Percentiles rank a stretch among this genome's conserved stretches.
Conservation (phyloP, 2,797 vertebrate species). For the Morus bassanus region DNA sequence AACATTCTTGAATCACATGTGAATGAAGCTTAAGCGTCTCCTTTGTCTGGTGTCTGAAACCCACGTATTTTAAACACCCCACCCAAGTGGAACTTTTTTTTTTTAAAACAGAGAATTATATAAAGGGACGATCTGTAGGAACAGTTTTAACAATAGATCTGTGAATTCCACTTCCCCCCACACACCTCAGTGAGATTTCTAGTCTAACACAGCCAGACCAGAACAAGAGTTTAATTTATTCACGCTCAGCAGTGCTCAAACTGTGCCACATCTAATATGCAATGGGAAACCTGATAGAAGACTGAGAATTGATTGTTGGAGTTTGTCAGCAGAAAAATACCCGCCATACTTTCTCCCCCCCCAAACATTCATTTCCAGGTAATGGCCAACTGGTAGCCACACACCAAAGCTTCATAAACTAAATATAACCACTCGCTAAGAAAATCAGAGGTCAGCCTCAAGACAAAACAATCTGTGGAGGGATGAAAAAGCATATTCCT, state of each 20-base stretch:
- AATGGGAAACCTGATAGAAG: not conserved
- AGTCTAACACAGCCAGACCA: not conserved
- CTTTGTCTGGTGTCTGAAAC: not conserved
- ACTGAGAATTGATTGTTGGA: not conserved
- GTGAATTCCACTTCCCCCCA: not conserved
- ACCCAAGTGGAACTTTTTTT: not conserved
- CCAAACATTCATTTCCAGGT: not conserved
- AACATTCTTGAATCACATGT: not conserved
- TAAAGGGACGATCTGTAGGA: not conserved
- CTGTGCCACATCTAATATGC: not conserved
- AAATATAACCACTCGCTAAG: not conserved
- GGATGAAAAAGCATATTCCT: not conserved
- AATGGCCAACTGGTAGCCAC: not conserved
- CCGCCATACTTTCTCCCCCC: too few relatives aligned
- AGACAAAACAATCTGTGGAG: not conserved
- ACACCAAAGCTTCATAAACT: not conserved
- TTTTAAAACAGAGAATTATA: not conserved
- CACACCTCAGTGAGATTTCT: not conserved
- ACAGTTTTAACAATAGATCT: not conserved
- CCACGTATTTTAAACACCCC: not conserved
- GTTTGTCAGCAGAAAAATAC: not conserved
- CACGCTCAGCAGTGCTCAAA: not conserved
- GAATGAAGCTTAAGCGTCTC: not conserved
- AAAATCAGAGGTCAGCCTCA: not conserved
- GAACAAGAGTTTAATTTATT: not conserved